phyloP scores from a whole-genome alignment of 2,113 vertebrate genomes.

The Hemichromis elongatus region DNA sequence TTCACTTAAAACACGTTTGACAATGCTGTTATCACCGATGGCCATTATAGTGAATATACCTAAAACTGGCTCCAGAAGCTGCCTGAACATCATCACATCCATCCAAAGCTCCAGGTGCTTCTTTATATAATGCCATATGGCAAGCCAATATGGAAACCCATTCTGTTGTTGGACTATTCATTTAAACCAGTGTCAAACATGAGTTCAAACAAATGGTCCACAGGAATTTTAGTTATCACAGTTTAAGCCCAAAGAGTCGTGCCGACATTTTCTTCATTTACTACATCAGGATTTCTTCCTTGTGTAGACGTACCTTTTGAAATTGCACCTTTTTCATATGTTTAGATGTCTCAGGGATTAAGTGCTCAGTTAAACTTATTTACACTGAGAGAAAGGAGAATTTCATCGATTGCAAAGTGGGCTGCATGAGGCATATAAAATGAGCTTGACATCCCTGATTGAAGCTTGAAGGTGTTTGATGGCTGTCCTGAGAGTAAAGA shows the following conservation, averaged over 20 bases:
- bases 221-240: no score
- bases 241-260: no score
- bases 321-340: not conserved
- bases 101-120: not conserved
- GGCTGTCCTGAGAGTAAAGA: not conserved
- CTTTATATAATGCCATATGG: not conserved
- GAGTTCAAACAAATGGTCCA: no score
- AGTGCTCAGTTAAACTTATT: fast-evolving
- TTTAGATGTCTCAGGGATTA: fast-evolving
- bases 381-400: not conserved
- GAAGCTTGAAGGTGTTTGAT: not conserved
- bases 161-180: not conserved
- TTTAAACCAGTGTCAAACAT: not conserved
- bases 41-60: not conserved
- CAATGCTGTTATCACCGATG: not conserved
- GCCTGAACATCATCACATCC: not conserved
- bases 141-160: not conserved
- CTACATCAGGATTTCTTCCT: not conserved
- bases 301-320: not conserved
- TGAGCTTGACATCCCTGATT: not conserved
- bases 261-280: not conserved
- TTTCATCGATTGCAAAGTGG: not conserved
- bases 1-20: not conserved
- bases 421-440: not conserved
- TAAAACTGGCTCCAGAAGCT: not conserved